Conservation (phyloP, 2,113 vertebrate species). For the Myrmecophaga tridactyla region DNA sequence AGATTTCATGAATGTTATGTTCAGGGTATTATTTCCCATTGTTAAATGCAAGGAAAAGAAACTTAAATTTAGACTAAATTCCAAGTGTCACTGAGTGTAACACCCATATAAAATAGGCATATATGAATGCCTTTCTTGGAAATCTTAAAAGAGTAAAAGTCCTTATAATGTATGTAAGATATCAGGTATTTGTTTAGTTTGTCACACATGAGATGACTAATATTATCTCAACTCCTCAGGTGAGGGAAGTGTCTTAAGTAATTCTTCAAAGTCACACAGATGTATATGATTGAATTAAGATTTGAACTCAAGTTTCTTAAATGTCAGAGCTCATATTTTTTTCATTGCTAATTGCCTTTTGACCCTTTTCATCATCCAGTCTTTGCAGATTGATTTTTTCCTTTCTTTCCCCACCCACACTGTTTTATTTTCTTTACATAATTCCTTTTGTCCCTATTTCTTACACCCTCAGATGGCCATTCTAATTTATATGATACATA, state of each 20-base stretch:
- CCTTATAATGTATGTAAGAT: not conserved
- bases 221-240: not conserved
- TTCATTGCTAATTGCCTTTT: not conserved
- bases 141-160: not conserved
- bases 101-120: not conserved
- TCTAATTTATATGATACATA: not conserved
- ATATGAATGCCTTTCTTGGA: not conserved
- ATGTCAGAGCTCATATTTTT: not conserved
- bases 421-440: not conserved
- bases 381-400: not conserved
- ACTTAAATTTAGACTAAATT: not conserved
- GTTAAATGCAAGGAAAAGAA: constrained; percentile 1
- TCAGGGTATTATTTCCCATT: not conserved
- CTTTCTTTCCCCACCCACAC: rapidly evolving
- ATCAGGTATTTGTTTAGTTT: not conserved
- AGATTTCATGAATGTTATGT: not conserved
- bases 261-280: not conserved
- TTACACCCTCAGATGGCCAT: not conserved
- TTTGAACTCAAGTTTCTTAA: not conserved
- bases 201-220: not conserved
- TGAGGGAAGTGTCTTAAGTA: not conserved
- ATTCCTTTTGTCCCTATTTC: not conserved
- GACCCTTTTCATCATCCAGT: not conserved
- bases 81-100: not conserved
- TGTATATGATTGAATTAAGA: not conserved